A percentile compares a stretch with the other conserved stretches of the same genome.
Evolutionary conservation across 2,113 vertebrate genomes (phyloP).

Genomic region (Ranitomeya imitator): DNA sequence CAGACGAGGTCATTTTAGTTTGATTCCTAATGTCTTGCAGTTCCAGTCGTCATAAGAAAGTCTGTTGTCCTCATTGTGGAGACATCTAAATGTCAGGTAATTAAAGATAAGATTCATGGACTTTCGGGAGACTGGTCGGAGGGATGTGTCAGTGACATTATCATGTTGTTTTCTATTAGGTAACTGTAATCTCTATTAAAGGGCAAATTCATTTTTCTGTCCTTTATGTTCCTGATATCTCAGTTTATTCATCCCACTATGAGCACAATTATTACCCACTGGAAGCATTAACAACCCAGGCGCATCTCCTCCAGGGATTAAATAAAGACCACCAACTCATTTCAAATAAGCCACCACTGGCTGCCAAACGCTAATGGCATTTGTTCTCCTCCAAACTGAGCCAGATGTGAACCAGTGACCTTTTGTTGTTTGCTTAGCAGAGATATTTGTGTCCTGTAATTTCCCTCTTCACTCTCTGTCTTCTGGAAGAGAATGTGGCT

Average conservation of each 20-base stretch:
- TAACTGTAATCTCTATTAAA: conserved; percentile 37
- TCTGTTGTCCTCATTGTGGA: not conserved
- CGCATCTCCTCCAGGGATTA: conserved; percentile 29
- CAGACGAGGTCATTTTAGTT: not conserved
- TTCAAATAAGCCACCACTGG: conserved; percentile 47
- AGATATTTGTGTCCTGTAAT: conserved; percentile 54
- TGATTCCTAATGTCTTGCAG: not conserved
- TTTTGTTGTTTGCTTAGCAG: conserved; percentile 49
- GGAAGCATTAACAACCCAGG: conserved; percentile 43
- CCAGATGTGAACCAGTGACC: conserved; percentile 56
- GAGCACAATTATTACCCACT: conserved; percentile 46
- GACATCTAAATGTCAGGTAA: not conserved
- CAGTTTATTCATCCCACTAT: conserved; percentile 42
- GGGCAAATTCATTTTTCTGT: conserved; percentile 39
- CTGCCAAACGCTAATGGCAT: conserved; percentile 54
- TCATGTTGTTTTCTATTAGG: conserved; percentile 38
- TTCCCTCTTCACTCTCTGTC: conserved; percentile 37
- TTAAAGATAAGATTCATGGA: not conserved
- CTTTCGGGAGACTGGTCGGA: not conserved
- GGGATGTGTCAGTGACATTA: not conserved
- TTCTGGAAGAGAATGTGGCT: conserved; percentile 46
- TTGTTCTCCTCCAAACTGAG: conserved; percentile 50
- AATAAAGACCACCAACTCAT: conserved; percentile 51
- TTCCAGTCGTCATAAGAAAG: not conserved
- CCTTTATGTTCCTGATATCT: conserved; percentile 33